These are phyloP conservation scores for Polydrusus cervinus DNA, from an alignment of 2,888 invertebrate species.

Conservation along the genomic window DNA sequence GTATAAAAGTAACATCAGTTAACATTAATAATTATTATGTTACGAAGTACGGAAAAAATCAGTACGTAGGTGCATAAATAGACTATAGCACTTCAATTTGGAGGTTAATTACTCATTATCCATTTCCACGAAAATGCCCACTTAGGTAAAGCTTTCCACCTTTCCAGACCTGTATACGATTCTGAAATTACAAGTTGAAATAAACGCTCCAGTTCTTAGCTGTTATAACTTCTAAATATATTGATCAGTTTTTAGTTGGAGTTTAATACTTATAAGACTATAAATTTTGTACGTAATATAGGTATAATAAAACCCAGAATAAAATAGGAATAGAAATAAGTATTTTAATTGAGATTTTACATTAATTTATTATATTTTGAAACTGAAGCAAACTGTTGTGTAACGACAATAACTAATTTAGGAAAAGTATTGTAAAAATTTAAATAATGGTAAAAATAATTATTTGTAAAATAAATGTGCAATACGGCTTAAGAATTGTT, in stretches of 20 bases:
- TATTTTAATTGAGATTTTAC: conserved; percentile 53
- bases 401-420: conserved; percentile 72
- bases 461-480: conserved; percentile 30
- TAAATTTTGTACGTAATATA: conserved; percentile 15
- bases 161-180: too few species aligned
- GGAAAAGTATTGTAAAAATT: conserved; percentile 57
- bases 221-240: too few species aligned
- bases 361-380: conserved; percentile 53
- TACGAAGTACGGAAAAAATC: too few species aligned
- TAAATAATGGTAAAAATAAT: conserved; percentile 12
- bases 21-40: too few species aligned
- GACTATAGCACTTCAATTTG: too few species aligned
- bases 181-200: too few species aligned
- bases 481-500: conserved; percentile 29
- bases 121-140: too few species aligned
- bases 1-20: too few species aligned
- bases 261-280: neutral
- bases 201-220: too few species aligned
- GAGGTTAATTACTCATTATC: too few species aligned
- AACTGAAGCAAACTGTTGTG: conserved; percentile 68
- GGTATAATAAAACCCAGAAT: neutral
- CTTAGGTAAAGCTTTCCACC: too few species aligned
- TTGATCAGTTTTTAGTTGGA: neutral
- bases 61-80: too few species aligned
- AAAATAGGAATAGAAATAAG: conserved; percentile 43